Base-by-base conservation (phyloP, 2,113 vertebrate genomes). In the Cebidichthys violaceus region DNA sequence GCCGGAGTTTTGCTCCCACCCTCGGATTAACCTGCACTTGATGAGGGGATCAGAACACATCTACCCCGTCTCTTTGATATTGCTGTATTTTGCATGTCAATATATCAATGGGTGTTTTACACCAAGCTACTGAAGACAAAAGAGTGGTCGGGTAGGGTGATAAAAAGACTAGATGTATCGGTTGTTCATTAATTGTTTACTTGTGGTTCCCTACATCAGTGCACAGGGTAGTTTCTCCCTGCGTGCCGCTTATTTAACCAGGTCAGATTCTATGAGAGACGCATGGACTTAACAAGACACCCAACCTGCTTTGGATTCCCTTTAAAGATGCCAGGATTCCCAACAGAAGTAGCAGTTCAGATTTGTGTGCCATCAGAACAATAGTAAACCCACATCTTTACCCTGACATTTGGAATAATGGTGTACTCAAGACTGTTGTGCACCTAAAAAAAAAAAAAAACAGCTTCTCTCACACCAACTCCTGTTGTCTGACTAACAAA, bases 1-100 rank as follows among this genome's bases (percentile, higher is more conserved):
- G 66, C 66, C 43, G 15, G 66, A 57, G 68, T 64, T 83, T 50
- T 45, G 66, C 78, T 77, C 77, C 52, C 31, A 57, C 61, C 65
- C 71, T 83, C 78, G 61, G 59, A 75, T 54, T 45, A 50, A 62
- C 52, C 62, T 70, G 82, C 17, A 54, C 73, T 87, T 65, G 69
- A 72, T 33, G 75, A 77, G 59, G 77, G 55, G 47, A 78, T 82
- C 69, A 79, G 83, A 72, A 57, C 61, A 82, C 67, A 41, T 80
- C 66, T 52, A 50, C 82, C 79, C 77, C 37, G 64, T 89, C 60
- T 79, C 84, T 89, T 89, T 86, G 91, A 87, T 92, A 85, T 89
- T 90, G 84, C 86, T 84, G 81, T 90, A 77, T 86, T 85, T 86
- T 89, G 91, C 90, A 93, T 93, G 92, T 90, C 81, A 83, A 41